Evolutionary conservation across 1,140 invertebrate species (phyloP).

Genomic region (Caenorhabditis briggsae): DNA sequence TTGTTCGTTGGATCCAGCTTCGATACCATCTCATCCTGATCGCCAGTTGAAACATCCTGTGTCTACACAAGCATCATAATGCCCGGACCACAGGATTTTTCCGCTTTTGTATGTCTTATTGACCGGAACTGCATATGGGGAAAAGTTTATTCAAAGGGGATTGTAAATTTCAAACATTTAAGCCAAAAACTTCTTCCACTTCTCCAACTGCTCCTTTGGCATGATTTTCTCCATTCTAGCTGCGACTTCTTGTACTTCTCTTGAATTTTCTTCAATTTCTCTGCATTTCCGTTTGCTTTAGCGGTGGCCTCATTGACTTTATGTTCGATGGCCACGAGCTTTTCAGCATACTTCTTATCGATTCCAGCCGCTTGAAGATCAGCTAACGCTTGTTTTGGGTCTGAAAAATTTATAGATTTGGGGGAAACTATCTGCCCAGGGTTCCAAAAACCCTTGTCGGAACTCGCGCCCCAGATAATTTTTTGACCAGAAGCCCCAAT

Average conservation of each 20-base stretch:
- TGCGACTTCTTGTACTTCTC: not conserved
- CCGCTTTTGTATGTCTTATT: too few relatives aligned
- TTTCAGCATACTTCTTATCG: not conserved
- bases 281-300: not conserved
- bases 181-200: not conserved
- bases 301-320: not conserved
- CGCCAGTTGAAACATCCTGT: too few relatives aligned
- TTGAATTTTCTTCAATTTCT: not conserved
- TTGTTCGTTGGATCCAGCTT: too few relatives aligned
- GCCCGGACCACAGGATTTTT: too few relatives aligned
- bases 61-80: too few relatives aligned
- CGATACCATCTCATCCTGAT: too few relatives aligned
- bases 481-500: too few relatives aligned
- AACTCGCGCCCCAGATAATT: too few relatives aligned
- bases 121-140: too few relatives aligned
- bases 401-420: not conserved
- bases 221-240: not conserved
- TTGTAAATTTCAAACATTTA: not conserved
- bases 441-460: too few relatives aligned
- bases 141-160: too few relatives aligned
- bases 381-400: not conserved
- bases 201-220: not conserved
- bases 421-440: too few relatives aligned
- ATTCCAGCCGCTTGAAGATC: not conserved
- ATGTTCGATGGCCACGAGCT: not conserved